Percentiles rank a stretch among this genome's conserved stretches.
Conservation (phyloP, 2,113 vertebrate genomes). For the Prunella fulvescens region DNA sequence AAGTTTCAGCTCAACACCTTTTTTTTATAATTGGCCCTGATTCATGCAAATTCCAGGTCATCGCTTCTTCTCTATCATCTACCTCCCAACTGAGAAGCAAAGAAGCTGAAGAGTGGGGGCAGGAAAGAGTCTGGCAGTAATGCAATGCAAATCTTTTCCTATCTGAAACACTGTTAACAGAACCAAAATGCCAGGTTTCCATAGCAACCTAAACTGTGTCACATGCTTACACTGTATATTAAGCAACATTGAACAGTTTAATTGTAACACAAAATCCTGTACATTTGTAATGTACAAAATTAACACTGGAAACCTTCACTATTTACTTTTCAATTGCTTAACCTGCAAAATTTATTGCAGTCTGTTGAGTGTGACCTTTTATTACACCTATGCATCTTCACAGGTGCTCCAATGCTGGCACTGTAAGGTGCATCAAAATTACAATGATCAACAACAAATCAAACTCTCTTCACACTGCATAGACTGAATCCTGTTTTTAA, state of each 20-base stretch:
- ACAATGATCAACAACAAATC: neutral
- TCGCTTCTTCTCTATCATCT: neutral
- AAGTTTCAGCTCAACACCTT: neutral
- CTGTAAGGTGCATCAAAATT: neutral
- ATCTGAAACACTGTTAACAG: neutral
- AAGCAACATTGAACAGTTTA: neutral
- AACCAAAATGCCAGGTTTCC: slow-evolving; percentile 35
- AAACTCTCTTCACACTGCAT: neutral
- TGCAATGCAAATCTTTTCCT: neutral
- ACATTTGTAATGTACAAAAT: neutral
- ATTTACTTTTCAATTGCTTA: neutral
- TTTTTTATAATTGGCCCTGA: neutral
- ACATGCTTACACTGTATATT: neutral
- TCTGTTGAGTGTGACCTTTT: neutral
- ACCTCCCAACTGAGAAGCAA: neutral
- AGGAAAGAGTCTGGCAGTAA: neutral
- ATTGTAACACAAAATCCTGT: neutral
- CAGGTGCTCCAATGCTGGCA: neutral
- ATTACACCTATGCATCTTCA: neutral
- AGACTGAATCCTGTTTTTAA: neutral
- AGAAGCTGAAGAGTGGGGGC: neutral
- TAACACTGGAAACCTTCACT: neutral
- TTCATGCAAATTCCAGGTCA: neutral
- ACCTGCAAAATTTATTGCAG: neutral
- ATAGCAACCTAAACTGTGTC: slow-evolving; percentile 22